Base-by-base conservation (phyloP, 2,113 vertebrate genomes). In the Dunckerocampus dactyliophorus region DNA sequence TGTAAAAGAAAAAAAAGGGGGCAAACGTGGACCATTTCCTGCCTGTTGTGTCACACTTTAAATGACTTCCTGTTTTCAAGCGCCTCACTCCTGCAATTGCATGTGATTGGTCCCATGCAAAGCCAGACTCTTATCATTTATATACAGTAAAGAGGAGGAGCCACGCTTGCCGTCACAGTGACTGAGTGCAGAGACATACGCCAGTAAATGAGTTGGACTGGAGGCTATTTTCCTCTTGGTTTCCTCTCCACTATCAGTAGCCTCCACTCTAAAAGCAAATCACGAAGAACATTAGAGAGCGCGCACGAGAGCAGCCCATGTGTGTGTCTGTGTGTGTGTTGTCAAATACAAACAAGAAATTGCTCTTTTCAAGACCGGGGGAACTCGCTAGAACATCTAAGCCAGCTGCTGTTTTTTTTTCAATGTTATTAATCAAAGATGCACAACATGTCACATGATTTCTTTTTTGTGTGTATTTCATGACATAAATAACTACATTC, bases 241-340 rank as follows among this genome's bases (percentile, higher is more conserved):
- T 77, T 66, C 65, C 67, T 65, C 62, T 43, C 6, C 50, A 55
- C 74, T 80, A 82, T 79, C 80, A 78, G 77, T 76, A 56, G 59
- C 71, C 37, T 46, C 1, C 59, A 57, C 34, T 71, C 43, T 16
- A 59, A 53, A 71, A 66, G 56, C 45, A 76, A 81, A 68, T 76
- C 48, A 53, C 24, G 14, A 62, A 59, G 62, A 56, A 39, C 19
- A 59, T 46, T 24, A 55, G 17, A 8, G 8, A 22, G 47, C 43
- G 8, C 15, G 52, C 46, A 48, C 19, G n/a, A 56, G 47, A 49
- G 6, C 45, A 43, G 21, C 13, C 31, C 6, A 42, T 58, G 43
- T 52, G 42, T 53, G 62, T n/a, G 6, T n/a, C 31, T 52, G 21
- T 71, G 42, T 60, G 48, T 51, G 12, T 59, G 31, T 1, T 45